Percentiles rank a stretch among this genome's conserved stretches.
These are phyloP conservation scores for Coenonympha arcania DNA, from an alignment of 2,888 invertebrate species.

Conservation along the genomic window DNA sequence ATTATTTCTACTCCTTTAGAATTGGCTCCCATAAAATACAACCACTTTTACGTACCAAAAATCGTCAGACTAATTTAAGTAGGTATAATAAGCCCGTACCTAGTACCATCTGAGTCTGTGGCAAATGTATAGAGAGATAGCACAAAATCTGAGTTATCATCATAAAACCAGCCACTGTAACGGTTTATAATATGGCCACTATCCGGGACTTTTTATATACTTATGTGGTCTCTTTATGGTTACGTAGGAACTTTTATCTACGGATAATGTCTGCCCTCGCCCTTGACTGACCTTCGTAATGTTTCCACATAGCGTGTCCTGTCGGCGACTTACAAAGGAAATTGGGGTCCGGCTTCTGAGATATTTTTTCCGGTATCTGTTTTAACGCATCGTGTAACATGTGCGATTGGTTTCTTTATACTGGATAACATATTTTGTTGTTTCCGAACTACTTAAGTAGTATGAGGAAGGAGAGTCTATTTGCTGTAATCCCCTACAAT, in stretches of 20 bases:
- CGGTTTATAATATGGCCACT: constrained; percentile 24
- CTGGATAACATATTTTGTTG: background rate
- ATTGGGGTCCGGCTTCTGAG: constrained; percentile 25
- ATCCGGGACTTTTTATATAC: constrained; percentile 26
- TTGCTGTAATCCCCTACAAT: too few species aligned
- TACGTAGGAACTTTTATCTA: constrained; percentile 26
- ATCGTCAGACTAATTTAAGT: too few species aligned
- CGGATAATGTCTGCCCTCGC: constrained; percentile 26
- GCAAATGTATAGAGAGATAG: background rate
- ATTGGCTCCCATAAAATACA: too few species aligned
- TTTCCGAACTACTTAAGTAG: too few species aligned
- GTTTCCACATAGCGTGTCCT: constrained; percentile 28
- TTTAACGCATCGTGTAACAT: constrained; percentile 3
- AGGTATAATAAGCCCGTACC: too few species aligned
- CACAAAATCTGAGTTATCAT: constrained; percentile 22
- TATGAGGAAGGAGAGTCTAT: too few species aligned
- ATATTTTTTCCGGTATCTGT: constrained; percentile 17
- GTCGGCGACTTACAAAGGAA: constrained; percentile 30
- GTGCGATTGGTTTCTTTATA: background rate
- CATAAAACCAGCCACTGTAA: constrained; percentile 22
- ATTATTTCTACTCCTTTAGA: too few species aligned
- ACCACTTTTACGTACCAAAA: too few species aligned
- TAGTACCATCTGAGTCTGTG: too few species aligned
- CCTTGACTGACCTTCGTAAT: constrained; percentile 34
- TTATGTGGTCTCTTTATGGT: constrained; percentile 25